Evolutionary conservation across 2,888 invertebrate species (phyloP).

Genomic region (Globia sparganii): DNA sequence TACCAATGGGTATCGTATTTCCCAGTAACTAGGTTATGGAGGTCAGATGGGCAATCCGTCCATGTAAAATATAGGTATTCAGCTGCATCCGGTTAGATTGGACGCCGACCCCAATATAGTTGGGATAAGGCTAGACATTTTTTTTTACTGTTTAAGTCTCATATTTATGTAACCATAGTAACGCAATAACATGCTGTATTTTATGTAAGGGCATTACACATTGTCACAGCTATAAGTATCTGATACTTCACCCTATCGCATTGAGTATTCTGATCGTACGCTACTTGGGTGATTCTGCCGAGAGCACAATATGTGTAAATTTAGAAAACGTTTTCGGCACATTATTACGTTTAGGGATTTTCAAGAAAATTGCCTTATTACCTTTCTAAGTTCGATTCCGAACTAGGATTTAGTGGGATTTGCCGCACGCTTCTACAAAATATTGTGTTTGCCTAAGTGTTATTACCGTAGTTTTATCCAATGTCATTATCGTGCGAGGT

Average conservation of each 20-base stretch:
- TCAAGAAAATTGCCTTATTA: constrained; percentile 90
- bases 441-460: constrained; percentile 72
- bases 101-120: too few species aligned
- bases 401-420: constrained; percentile 86
- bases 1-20: too few species aligned
- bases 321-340: constrained; percentile 89
- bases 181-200: constrained; percentile 65
- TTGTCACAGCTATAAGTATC: constrained; percentile 75
- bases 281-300: constrained; percentile 84
- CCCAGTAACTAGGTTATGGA: too few species aligned
- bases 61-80: too few species aligned
- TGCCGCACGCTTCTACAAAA: constrained; percentile 75
- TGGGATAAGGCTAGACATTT: too few species aligned
- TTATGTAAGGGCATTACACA: constrained; percentile 74
- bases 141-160: constrained; percentile 55
- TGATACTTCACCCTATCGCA: constrained; percentile 81
- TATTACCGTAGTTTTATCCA: constrained; percentile 59
- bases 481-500: constrained; percentile 53
- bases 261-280: constrained; percentile 87
- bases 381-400: constrained; percentile 87
- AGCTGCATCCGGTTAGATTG: too few species aligned
- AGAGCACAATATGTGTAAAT: constrained; percentile 90
- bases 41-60: too few species aligned
- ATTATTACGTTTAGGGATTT: constrained; percentile 90
- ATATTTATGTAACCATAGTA: constrained; percentile 58